These are phyloP conservation scores for Galaxea fascicularis DNA, from an alignment of 92 coral and sea anemone species.

Conservation along the genomic window DNA sequence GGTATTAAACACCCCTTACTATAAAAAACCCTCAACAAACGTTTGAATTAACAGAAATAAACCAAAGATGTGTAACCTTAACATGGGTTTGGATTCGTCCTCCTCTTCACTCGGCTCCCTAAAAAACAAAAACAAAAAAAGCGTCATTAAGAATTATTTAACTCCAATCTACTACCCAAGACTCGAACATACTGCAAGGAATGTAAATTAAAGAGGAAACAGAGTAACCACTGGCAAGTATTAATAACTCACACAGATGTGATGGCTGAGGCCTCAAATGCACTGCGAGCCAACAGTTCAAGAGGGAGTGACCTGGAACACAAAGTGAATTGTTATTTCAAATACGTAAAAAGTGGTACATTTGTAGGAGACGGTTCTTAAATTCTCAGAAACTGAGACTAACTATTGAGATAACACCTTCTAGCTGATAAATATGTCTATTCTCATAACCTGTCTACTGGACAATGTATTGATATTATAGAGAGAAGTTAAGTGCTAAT, in stretches of 20 bases:
- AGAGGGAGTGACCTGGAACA: constrained; percentile 37
- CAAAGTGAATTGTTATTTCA: neutral
- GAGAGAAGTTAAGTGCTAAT: neutral
- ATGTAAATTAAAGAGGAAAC: neutral
- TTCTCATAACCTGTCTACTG: neutral
- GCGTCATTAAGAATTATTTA: neutral
- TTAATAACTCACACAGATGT: constrained; percentile 27
- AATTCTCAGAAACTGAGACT: no score
- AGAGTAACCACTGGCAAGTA: no score
- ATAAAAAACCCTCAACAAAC: neutral
- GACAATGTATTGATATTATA: neutral
- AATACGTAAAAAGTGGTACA: neutral
- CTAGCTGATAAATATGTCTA: no score
- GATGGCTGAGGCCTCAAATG: constrained; percentile 66
- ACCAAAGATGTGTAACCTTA: constrained; percentile 44
- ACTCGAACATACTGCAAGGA: neutral
- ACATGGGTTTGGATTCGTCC: constrained; percentile 50
- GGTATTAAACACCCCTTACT: neutral
- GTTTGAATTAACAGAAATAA: neutral
- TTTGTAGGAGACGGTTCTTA: no score
- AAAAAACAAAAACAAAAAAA: neutral
- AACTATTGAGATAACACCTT: no score
- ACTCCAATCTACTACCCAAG: neutral
- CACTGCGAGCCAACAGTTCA: constrained; percentile 40
- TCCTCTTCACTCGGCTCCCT: constrained; percentile 53